phyloP scores from a whole-genome alignment of 1,140 invertebrate species.

The Cydia pomonella region DNA sequence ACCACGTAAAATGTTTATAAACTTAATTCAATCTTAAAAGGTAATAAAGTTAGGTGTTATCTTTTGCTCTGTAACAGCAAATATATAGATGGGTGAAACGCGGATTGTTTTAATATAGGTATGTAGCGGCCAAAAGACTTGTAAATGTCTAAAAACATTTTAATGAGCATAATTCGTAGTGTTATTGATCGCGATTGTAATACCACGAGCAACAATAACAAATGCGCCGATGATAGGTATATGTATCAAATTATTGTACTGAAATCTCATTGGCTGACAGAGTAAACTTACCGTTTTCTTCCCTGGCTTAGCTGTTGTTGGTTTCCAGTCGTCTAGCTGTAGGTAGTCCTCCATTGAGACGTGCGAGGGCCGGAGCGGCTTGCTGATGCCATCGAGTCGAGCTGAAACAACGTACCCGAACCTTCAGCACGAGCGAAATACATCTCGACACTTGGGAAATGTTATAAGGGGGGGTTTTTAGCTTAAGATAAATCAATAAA shows the following conservation, averaged over 20 bases:
- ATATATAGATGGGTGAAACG: neutral
- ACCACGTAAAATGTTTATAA: constrained; percentile 30
- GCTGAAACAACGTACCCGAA: constrained; percentile 84
- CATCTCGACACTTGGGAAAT: neutral
- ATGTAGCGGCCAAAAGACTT: neutral
- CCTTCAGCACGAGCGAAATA: constrained; percentile 27
- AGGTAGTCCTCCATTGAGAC: constrained; percentile 95
- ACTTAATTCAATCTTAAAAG: neutral
- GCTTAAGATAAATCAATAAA: neutral
- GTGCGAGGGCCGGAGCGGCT: constrained; percentile 81
- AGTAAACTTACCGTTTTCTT: constrained; percentile 90
- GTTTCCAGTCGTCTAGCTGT: constrained; percentile 90
- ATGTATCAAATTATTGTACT: neutral
- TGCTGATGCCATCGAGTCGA: constrained; percentile 91
- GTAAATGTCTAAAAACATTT: neutral
- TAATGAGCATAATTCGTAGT: neutral
- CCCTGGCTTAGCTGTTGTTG: constrained; percentile 85
- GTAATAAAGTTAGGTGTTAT: neutral
- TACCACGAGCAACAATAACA: neutral
- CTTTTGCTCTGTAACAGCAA: neutral
- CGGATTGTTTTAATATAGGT: neutral
- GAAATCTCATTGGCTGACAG: neutral
- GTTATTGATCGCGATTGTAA: neutral
- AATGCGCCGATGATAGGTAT: neutral
- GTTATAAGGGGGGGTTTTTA: neutral